These are phyloP conservation scores for Neoscelio sp. DNA, from an alignment of 2,888 invertebrate genomes.

Conservation along the genomic window DNA sequence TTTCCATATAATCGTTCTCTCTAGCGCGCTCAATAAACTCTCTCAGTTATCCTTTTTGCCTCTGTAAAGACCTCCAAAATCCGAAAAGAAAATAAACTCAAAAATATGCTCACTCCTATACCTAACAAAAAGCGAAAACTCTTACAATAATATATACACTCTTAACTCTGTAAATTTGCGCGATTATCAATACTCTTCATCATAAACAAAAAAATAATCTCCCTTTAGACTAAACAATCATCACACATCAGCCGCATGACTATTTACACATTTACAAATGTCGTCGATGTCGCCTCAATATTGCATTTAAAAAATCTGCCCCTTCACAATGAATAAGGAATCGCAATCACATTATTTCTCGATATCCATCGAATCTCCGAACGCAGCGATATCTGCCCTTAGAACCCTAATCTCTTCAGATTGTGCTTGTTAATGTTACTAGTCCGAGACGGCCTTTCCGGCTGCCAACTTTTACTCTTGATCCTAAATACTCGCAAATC, in stretches of 20 bases:
- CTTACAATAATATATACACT: conserved; percentile 17
- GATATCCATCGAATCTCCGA: too few relatives aligned
- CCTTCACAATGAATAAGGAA: not conserved
- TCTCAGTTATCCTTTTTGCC: not conserved
- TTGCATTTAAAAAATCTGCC: too few relatives aligned
- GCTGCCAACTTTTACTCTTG: conserved; percentile 90
- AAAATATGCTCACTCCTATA: not conserved
- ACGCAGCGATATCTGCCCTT: conserved; percentile 2
- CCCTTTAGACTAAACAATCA: not conserved
- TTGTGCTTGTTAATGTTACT: conserved; percentile 73
- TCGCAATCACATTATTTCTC: conserved; percentile 22
- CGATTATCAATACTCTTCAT: conserved; percentile 23
- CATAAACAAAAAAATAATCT: too few relatives aligned
- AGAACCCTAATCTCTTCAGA: conserved; percentile 80
- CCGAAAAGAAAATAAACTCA: too few relatives aligned
- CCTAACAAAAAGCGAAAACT: conserved; percentile 26
- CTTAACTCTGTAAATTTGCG: conserved; percentile 32
- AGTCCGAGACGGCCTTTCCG: conserved; percentile 80
- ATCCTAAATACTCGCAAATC: conserved; percentile 90
- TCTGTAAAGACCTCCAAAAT: not conserved
- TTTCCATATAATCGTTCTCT: conserved; percentile 44
- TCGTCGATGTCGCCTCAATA: too few relatives aligned
- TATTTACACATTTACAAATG: too few relatives aligned
- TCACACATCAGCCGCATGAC: too few relatives aligned
- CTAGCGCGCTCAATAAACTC: not conserved